These are phyloP conservation scores for Apodemus agrarius DNA, from an alignment of 2,797 vertebrate species.

Conservation along the genomic window DNA sequence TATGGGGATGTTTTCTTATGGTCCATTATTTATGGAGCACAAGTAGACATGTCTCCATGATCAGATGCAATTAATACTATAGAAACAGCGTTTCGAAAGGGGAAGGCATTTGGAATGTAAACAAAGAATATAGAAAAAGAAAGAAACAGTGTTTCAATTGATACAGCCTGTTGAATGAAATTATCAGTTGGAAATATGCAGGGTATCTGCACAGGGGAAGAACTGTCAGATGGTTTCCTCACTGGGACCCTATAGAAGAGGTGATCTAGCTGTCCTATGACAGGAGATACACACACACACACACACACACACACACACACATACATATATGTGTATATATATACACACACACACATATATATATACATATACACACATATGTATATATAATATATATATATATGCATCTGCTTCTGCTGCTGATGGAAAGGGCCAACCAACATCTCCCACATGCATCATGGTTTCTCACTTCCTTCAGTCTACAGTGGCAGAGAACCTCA, in stretches of 20 bases:
- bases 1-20: background rate
- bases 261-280: background rate
- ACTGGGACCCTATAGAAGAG: background rate
- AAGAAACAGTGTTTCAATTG: background rate
- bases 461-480: too few species aligned
- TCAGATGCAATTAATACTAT: background rate
- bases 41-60: constrained; percentile 22
- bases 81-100: background rate
- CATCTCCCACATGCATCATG: background rate
- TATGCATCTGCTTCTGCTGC: rapidly evolving
- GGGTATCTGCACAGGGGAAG: background rate
- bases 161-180: background rate
- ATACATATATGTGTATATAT: too few species aligned
- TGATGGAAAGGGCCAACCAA: background rate
- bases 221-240: rapidly evolving
- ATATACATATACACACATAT: too few species aligned
- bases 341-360: too few species aligned
- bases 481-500: rapidly evolving
- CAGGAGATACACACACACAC: too few species aligned
- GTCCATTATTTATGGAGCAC: background rate
- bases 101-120: too few species aligned
- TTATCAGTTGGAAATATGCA: background rate
- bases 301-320: too few species aligned
- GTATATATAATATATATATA: too few species aligned
- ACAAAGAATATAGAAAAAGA: too few species aligned